phyloP scores from a whole-genome alignment of 1,140 invertebrate genomes.

The Euwallacea similis region DNA sequence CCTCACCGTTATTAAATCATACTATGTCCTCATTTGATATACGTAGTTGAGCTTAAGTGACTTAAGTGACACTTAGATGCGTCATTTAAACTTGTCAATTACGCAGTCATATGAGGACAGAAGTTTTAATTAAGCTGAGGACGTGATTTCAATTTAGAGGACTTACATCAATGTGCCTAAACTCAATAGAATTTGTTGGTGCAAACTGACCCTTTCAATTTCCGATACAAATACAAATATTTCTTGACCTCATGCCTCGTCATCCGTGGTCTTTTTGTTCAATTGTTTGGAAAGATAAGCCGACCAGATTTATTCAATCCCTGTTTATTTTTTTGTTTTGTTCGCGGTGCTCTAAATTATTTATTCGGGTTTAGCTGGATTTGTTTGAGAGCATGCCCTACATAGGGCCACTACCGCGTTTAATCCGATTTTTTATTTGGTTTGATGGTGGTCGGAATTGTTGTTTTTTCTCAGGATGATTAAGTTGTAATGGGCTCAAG shows the following conservation, averaged over 20 bases:
- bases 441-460: constrained; percentile 27
- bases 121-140: no score
- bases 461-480: constrained; percentile 38
- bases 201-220: not conserved
- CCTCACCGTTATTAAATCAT: no score
- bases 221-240: no score
- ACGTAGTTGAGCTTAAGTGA: no score
- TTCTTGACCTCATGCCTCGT: not conserved
- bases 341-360: constrained; percentile 44
- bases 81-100: no score
- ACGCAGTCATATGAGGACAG: no score
- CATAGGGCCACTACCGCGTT: constrained; percentile 23
- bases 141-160: no score
- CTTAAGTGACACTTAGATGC: no score
- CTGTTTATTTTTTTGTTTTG: constrained; percentile 42
- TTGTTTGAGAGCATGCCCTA: constrained; percentile 36
- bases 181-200: not conserved
- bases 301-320: constrained; percentile 32
- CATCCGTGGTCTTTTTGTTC: constrained; percentile 17
- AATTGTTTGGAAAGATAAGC: constrained; percentile 49
- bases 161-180: no score
- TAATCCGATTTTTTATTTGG: constrained; percentile 39
- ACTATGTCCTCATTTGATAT: no score
- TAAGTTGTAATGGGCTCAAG: constrained; percentile 8
- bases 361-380: constrained; percentile 41